A percentile compares a stretch with the other conserved stretches of the same genome.
phyloP scores from a whole-genome alignment of 1,140 invertebrate genomes.

The Tetragnatha versicolor region DNA sequence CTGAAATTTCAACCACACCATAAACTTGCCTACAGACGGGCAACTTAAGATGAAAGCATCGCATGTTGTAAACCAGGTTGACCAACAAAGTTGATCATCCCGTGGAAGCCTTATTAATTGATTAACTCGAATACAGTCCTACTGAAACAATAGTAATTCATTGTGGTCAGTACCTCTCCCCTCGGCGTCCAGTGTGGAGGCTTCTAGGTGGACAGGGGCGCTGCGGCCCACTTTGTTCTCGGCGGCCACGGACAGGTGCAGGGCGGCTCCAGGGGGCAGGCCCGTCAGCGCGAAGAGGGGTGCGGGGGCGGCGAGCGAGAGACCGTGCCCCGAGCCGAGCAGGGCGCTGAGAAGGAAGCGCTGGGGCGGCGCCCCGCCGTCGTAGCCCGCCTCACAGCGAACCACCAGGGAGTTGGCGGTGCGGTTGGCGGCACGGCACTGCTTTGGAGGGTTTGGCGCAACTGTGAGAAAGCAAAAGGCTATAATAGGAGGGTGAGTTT shows the following conservation, averaged over 20 bases:
- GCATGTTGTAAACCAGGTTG: no score
- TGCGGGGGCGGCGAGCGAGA: not conserved
- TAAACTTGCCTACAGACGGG: no score
- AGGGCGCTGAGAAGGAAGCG: conserved; percentile 74
- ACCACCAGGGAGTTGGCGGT: conserved; percentile 71
- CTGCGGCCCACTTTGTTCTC: conserved; percentile 76
- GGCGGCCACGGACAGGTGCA: conserved; percentile 70
- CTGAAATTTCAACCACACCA: no score
- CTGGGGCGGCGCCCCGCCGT: conserved; percentile 81
- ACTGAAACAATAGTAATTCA: no score
- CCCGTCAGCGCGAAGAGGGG: conserved; percentile 51
- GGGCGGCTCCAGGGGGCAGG: conserved; percentile 42
- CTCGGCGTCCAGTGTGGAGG: conserved; percentile 8
- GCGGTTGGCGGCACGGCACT: conserved; percentile 59
- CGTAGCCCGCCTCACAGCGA: conserved; percentile 76
- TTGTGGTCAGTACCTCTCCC: conserved; percentile 2
- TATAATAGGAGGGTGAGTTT: no score
- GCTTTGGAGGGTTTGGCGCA: conserved; percentile 59
- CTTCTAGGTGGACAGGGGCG: conserved; percentile 62
- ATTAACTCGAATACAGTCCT: no score
- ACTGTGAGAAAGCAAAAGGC: conserved; percentile 36
- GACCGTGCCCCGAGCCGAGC: conserved; percentile 15
- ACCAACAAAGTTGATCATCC: no score
- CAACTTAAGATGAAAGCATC: no score
- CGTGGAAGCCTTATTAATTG: no score